Evolutionary conservation across 2,113 vertebrate species (phyloP).

Genomic region (Platycercus adscitus): DNA sequence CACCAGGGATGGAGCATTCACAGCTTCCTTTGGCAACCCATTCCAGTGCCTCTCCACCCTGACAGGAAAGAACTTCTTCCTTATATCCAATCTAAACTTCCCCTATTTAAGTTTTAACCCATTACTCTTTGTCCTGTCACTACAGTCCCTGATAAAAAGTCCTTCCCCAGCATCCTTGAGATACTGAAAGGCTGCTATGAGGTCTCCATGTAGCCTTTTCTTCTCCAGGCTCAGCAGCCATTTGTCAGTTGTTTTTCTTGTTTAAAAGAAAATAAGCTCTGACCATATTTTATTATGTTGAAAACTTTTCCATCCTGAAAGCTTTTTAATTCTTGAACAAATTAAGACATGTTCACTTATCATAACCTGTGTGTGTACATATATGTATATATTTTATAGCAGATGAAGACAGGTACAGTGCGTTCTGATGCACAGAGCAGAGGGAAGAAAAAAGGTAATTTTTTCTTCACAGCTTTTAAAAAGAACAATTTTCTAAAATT

Average conservation of each 20-base stretch:
- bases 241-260: background rate
- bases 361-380: background rate
- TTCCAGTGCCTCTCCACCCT: too few relatives aligned
- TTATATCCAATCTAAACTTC: too few relatives aligned
- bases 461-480: background rate
- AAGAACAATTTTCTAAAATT: conserved; percentile 11
- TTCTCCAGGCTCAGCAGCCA: too few relatives aligned
- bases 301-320: background rate
- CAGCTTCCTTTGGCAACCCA: too few relatives aligned
- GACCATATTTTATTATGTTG: background rate
- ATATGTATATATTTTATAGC: background rate
- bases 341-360: background rate
- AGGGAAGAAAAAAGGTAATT: background rate
- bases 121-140: too few relatives aligned
- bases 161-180: too few relatives aligned
- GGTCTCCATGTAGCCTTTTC: too few relatives aligned
- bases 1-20: too few relatives aligned
- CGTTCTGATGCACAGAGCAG: background rate
- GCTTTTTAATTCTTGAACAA: background rate
- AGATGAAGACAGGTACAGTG: background rate
- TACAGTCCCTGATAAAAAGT: too few relatives aligned
- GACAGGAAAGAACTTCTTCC: too few relatives aligned
- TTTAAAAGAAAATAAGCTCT: background rate
- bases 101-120: too few relatives aligned
- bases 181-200: too few relatives aligned